Evolutionary conservation across 2,113 vertebrate genomes (phyloP), one percentile per base, ranked within the genome.

Genomic region (Lampris incognitus): DNA sequence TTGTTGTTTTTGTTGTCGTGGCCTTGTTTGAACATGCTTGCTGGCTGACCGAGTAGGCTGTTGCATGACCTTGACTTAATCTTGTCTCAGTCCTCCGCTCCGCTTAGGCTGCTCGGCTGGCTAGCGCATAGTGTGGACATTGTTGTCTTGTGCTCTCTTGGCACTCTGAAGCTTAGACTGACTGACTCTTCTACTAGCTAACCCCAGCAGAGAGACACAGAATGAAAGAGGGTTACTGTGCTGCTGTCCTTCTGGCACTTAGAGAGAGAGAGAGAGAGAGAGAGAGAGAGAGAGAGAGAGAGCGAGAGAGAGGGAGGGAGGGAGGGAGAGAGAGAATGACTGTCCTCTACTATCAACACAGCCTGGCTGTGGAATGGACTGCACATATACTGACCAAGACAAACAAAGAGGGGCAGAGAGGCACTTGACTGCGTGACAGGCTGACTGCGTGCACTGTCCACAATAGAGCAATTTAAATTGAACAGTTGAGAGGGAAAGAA

Each of bases 221-320:
- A 52, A 78, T 62, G 85, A 90, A 74, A 85, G 77, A 85, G 58
- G 60, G 36, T 0, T 55, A 62, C 76, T 84, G 83, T 89, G 0
- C 69, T 42, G 39, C 63, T 73, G 74, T 73, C 60, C 70, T 38
- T 5, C 41, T 44, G 6, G 11, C 54, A 52, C 62, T 72, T 5
- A 65, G 67, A 64, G 60, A 44, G 60, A 24, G 24, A 24, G 24
- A 24, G 51, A 3, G 51, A 9, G 6, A 13, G 54, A 24, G 54
- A 56, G 51, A 54, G 54, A 56, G 54, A 56, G 54, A 56, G 54
- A 56, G 54, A 40, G 4, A 38, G 24, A 24, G 24, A 24, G 24
- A 24, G 24, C 0, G 24, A 24, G 24, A 24, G 24, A 24, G 24
- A 24, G 24, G 0, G 24, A 24, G 24, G 0, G 24, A 24, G 24